Conservation (phyloP, 2,797 vertebrate species). For the Rhadinocentrus ornatus region DNA sequence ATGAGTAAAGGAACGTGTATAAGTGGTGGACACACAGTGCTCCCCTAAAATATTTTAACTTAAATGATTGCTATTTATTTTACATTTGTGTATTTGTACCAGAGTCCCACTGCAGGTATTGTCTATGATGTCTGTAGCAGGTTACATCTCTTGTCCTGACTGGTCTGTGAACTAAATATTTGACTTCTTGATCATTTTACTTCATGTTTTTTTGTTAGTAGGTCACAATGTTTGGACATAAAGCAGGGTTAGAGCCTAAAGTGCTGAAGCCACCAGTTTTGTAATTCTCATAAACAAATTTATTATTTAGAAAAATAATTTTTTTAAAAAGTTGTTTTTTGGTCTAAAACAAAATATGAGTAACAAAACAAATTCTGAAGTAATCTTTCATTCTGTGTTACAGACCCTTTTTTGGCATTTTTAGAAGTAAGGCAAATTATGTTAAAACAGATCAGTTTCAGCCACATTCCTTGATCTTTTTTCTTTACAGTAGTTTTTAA, state of each 20-base stretch:
- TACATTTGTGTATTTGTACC: constrained; percentile 29
- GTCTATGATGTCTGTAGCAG: not conserved
- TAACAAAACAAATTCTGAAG: too few species aligned
- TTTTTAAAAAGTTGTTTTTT: too few species aligned
- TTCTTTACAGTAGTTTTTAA: too few species aligned
- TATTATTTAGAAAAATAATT: not conserved
- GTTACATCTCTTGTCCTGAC: not conserved
- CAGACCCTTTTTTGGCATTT: not conserved
- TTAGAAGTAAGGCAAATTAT: not conserved
- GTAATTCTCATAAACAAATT: not conserved
- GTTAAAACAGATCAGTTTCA: not conserved
- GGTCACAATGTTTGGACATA: not conserved
- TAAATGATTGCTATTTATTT: constrained; percentile 62
- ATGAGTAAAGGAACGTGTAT: not conserved
- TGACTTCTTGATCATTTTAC: too few species aligned
- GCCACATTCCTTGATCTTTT: not conserved
- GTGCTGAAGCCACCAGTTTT: not conserved
- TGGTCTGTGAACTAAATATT: too few species aligned
- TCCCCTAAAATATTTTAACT: constrained; percentile 21
- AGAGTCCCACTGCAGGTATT: constrained; percentile 2
- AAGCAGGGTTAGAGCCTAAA: not conserved
- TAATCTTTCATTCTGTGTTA: not conserved
- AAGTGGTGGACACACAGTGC: constrained; percentile 67
- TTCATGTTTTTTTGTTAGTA: too few species aligned
- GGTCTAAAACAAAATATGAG: too few species aligned